Percentiles rank a stretch among this genome's conserved stretches.
These are phyloP conservation scores for Callopanchax toddi DNA, from an alignment of 2,113 vertebrate species.

Conservation along the genomic window DNA sequence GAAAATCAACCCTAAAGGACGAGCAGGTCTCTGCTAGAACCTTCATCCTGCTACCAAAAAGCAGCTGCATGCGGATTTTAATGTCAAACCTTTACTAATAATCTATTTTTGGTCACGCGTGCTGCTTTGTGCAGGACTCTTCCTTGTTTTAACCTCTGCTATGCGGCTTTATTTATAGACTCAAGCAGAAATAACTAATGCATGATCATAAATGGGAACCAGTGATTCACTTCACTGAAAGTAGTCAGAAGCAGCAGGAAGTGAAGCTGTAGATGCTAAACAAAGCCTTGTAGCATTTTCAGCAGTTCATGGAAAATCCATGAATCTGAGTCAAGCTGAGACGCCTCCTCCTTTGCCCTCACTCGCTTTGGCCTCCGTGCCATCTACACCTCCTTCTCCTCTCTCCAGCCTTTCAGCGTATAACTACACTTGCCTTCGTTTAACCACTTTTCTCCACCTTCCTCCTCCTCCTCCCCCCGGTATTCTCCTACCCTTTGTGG, in stretches of 20 bases:
- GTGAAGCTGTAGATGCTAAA: slow-evolving; percentile 34
- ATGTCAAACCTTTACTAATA: background rate
- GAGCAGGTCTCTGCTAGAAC: background rate
- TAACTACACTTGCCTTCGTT: slow-evolving; percentile 50
- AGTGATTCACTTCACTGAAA: slow-evolving; percentile 8
- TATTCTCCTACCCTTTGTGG: slow-evolving; percentile 1
- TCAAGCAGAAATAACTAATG: slow-evolving; percentile 34
- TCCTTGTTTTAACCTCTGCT: slow-evolving; percentile 33
- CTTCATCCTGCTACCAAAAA: background rate
- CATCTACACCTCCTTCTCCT: slow-evolving; percentile 13
- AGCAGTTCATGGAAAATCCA: slow-evolving; percentile 41
- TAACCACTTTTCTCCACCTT: slow-evolving; percentile 23
- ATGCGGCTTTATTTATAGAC: slow-evolving; percentile 35
- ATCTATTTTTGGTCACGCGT: slow-evolving; percentile 1
- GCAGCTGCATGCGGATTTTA: background rate
- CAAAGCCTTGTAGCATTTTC: slow-evolving; percentile 9
- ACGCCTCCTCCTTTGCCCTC: slow-evolving; percentile 39
- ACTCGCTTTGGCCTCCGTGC: slow-evolving; percentile 21
- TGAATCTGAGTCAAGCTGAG: slow-evolving; percentile 32
- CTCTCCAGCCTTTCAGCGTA: slow-evolving; percentile 24
- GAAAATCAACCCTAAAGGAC: slow-evolving; percentile 1
- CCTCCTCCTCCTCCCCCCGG: slow-evolving; percentile 13
- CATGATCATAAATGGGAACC: slow-evolving; percentile 16
- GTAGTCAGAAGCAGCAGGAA: slow-evolving; percentile 9
- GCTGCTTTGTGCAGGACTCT: slow-evolving; percentile 26